Base-by-base conservation (phyloP, 1,140 invertebrate genomes). In the Acromyrmex heyeri region DNA sequence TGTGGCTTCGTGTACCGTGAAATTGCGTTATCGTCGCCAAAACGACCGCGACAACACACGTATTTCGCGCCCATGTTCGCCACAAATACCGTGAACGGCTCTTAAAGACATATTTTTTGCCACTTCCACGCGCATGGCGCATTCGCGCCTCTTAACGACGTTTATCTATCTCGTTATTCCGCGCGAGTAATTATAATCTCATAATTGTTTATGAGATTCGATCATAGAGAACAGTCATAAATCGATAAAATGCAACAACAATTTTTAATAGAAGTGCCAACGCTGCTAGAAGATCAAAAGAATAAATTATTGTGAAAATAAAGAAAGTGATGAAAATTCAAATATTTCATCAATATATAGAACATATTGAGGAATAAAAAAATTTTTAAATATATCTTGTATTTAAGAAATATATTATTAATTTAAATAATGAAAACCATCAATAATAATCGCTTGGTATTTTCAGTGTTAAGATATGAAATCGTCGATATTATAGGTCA, bases 21-120 rank as follows among this genome's bases (percentile, higher is more conserved):
- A 88, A 88, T 85, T 62, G 67, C 59, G 24, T 48, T 76, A 57
- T 50, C 38, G 50, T 27, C 75, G 57, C 70, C n/a, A 59, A 85
- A 73, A 79, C 44, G 38, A 55, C 44, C 55, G 24, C 38, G n/a
- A 83, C 77, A 64, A 69, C 78, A 30, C 55, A 53, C 24, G 67
- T 61, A 38, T 73, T 57, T 61, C 38, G 61, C 76, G 61, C 27
- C 30, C 65, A 21, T 10, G 34, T 61, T 8, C 34, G 34, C 50
- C 34, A 30, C 50, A 79, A n/a, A 21, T 16, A n/a, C 55, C 55
- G 55, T 8, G 3, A 7, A 34, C 53, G 18, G 16, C 38, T 50
- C 24, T 61, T 27, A 48, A 82, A 57, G 53, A 72, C 14, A 59
- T 18, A 21, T 55, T 69, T 81, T 50, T 67, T 57, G 44, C 10